Base-by-base conservation (phyloP, 2,797 vertebrate genomes). In the Silurus lanzhouensis region DNA sequence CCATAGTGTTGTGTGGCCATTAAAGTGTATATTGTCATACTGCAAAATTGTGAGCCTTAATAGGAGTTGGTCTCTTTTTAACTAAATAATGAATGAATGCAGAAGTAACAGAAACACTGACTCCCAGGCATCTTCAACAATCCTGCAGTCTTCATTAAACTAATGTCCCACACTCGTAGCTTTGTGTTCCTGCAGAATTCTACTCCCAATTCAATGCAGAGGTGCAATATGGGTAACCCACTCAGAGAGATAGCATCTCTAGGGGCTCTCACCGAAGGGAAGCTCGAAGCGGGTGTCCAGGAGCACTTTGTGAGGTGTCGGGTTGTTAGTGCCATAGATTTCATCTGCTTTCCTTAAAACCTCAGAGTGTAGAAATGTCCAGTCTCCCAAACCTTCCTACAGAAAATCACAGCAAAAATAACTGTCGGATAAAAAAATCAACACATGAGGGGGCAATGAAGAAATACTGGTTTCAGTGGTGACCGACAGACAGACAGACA, bases 311-410 rank as follows among this genome's bases (percentile, higher is more conserved):
- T 99, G 97, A 48, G 96, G 95, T 19, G 98, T 99, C 0, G 97
- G 97, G 89, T 96, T 98, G 92, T 96, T 98, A 86, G 98, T 99
- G 91, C 98, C 98, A 66, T 96, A 99, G 80, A 99, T 97, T 92
- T 99, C 97, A 89, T 98, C 96, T 0, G 96, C 96, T 92, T 98
- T 98, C 97, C 98, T 99, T 88, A 99, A 91, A 81, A 98, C 97
- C 91, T 99, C 97, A 2, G 97, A 94, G 85, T 99, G 96, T 90
- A 99, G 89, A 0, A 95, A 96, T 71, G 95, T 94, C 98, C 98
- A 99, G 6, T 98, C 96, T 0, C 98, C 98, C 7, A 96, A 96
- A 44, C 98, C 98, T 90, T 99, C 98, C 98, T 99, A 92, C n/a
- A 89, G 80, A 61, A 80, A 61, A 80, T 89, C 0, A 38, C 84